Evolutionary conservation across 1,140 invertebrate species (phyloP), one percentile per base, ranked within the genome.

Genomic region (Bombus confusus): DNA sequence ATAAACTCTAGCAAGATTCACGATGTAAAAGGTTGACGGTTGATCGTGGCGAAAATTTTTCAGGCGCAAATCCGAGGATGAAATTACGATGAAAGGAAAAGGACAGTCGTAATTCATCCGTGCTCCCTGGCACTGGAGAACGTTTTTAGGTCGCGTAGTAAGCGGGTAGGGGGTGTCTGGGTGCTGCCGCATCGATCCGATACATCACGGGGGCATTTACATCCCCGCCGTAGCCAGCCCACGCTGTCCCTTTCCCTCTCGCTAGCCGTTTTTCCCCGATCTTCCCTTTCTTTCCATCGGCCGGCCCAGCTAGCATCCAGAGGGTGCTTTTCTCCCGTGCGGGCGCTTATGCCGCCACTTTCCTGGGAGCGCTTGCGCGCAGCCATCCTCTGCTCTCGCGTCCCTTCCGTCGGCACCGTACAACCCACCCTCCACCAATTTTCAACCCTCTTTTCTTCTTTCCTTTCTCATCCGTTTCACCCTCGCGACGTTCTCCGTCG

Each of bases 131-230:
- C 93, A 34, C 64, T 18, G 93, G 91, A 93, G 90, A 93, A 95
- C 93, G 94, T 95, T 95, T 95, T 95, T 93, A 95, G 94, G 93
- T 95, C 93, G 94, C 92, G 93, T 95, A 95, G 94, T 95, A 94
- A 92, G 91, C 89, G 87, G 91, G 89, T 72, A 72, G 87, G 71
- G 71, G 92, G 89, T 91, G 93, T 95, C 94, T 94, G 94, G 94
- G 94, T 94, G 94, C 94, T 94, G 94, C 94, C 91, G 94, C 94
- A 95, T 95, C 94, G 95, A 95, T 95, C 95, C 95, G 95, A 95
- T 95, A 95, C 94, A 95, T 95, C 95, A 95, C 94, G 88, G 92
- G 93, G 93, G 94, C 93, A 95, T 95, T 95, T 95, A 94, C 94
- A 95, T 95, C 93, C 93, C 93, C 92, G 71, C 89, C 85, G 69